Base-by-base conservation (phyloP, 2,113 vertebrate species). In the Thomomys bottae region DNA sequence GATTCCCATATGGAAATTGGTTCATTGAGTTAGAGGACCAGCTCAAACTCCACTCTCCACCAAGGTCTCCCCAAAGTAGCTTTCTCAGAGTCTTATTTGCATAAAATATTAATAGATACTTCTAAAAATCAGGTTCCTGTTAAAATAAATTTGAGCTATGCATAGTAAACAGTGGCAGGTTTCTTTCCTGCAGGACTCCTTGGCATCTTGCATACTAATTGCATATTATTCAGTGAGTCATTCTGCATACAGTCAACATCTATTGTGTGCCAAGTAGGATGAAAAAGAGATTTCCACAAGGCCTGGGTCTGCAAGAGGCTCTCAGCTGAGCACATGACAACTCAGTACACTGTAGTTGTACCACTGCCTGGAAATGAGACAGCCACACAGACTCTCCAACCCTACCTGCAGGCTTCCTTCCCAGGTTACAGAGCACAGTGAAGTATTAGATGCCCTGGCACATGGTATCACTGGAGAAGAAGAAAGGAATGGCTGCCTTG, bases 71-170 rank as follows among this genome's bases (percentile, higher is more conserved):
- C 49, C 76, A 77, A 81, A 73, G 9, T 61, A 23, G 45, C 59
- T 95, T 91, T 94, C 77, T 92, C 72, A 45, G 84, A 73, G 40
- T 54, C 34, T 49, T 70, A n/a, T 90, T 93, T 93, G 77, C 84
- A 88, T 17, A 14, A 70, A 81, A 92, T 84, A n/a, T 84, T 92
- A 94, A 94, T 89, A 89, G 78, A 32, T 71, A 36, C 89, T 95
- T 94, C 92, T 72, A 68, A 95, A 96, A 92, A 90, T 45, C 81
- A 45, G 57, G 38, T 84, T 85, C 32, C 89, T 14, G 68, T 83
- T 80, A 88, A 91, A 88, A 88, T 77, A 94, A 93, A 77, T 86
- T 49, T 71, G 67, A 93, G 76, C 54, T 49, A 42, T n/a, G 21
- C 88, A 81, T 23, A 80, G 77, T 87, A 70, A 87, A 92, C 67